Base-by-base conservation (phyloP, 2,888 invertebrate species). In the Strigamia maritima region DNA sequence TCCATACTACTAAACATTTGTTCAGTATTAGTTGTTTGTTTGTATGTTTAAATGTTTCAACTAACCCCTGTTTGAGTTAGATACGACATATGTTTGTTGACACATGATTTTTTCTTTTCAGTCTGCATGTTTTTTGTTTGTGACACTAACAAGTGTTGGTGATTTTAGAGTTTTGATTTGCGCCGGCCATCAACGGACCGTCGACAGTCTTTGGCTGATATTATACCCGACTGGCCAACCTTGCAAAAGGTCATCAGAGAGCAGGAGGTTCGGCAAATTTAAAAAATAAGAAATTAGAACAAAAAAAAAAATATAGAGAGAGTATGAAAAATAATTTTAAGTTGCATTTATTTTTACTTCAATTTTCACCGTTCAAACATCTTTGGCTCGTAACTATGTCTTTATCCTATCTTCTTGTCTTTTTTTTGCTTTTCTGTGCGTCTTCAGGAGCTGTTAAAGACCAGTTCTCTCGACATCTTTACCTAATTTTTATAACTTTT, bases 181-280 rank as follows among this genome's bases (percentile, higher is more conserved):
- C 80, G 80, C 35, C 79, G 80, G 35, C 49, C 78, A 65, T 80
- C 80, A 65, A 75, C 78, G 70, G 80, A 80, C 84, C 91, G 94
- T 90, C 91, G 94, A 90, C 92, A 91, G 86, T 95, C 94, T 86
- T 90, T 95, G 88, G 94, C 94, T 85, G 96, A 97, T 89, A 90
- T 95, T 90, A 96, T 97, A 88, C 96, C 95, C 86, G 96, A 96
- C 90, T 97, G 96, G 95, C 96, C 96, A 86, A 92, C 91, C 87
- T 92, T 94, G 87, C 92, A 93, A 79, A 80, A 81, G 77, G 79
- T 78, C 76, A 80, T 81, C 80, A 82, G 81, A 80, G 80, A 79
- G 28, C 80, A 81, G 79, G 82, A 81, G 80, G 82, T 81, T 79
- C 38, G 80, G 22, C 60, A 60, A 24, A 24, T 60, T 24, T 22